These are phyloP conservation scores for Protophormia terraenovae DNA, from an alignment of 2,888 invertebrate genomes.

Conservation along the genomic window DNA sequence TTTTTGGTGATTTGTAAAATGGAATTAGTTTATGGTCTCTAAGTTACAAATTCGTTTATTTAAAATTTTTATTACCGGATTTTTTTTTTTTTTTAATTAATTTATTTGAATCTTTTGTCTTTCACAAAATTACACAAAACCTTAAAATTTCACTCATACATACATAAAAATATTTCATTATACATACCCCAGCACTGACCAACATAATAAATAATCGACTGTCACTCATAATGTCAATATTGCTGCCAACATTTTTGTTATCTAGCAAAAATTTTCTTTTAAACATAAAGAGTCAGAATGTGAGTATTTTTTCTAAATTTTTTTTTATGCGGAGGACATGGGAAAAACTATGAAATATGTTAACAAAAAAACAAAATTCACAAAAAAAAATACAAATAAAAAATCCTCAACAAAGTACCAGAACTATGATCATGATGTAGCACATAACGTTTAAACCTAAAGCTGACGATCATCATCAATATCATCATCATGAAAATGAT, in stretches of 20 bases:
- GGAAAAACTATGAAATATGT: conserved; percentile 58
- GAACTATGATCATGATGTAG: conserved; percentile 47
- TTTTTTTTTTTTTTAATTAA: no score
- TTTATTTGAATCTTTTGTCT: no score
- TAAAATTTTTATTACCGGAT: no score
- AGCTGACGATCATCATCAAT: neutral
- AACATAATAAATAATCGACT: conserved; percentile 68
- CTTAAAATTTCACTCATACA: no score
- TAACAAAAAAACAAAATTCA: conserved; percentile 4
- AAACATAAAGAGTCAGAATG: conserved; percentile 31
- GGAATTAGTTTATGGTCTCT: no score
- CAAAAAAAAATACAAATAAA: no score
- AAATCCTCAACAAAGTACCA: conserved; percentile 11
- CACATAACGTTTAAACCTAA: neutral
- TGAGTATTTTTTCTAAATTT: neutral
- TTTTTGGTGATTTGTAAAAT: no score
- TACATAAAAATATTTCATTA: no score
- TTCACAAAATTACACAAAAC: no score
- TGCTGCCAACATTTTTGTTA: conserved; percentile 68
- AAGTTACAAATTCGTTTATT: no score
- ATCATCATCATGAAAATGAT: conserved; percentile 21
- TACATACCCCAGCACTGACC: no score
- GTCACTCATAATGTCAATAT: conserved; percentile 69
- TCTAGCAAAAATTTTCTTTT: conserved; percentile 53
- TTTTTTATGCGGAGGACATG: conserved; percentile 51